Base-by-base conservation (phyloP, 2,113 vertebrate genomes). In the Peromyscus leucopus region DNA sequence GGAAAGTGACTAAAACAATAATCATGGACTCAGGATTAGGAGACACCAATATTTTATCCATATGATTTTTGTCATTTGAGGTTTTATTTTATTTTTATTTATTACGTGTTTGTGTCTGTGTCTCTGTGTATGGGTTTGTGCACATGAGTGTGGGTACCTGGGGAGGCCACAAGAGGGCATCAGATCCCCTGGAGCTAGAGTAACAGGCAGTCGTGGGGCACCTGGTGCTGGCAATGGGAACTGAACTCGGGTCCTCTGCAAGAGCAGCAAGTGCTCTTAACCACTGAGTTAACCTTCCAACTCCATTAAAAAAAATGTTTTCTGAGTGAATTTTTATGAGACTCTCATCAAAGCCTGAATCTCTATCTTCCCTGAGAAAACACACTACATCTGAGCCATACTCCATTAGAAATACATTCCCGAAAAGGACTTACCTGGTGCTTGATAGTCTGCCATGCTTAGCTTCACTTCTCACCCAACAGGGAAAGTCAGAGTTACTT, bases 271-370 rank as follows among this genome's bases (percentile, higher is more conserved):
- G 39, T 86, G 26, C 28, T 86, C 8, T 67, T 67, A 67, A 65
- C 82, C 59, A 63, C n/a, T 42, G 82, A 42, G 24, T 24, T 24
- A 67, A 11, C 42, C 36, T 46, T 13, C 63, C 19, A 69, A 28
- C 28, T 28, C 28, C 28, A 36, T 69, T 46, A 46, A 46, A 61
- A 63, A 63, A 42, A 42, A 6, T 85, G 42, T 33, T 86, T 91
- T 84, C 57, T 83, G 88, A 90, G 78, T 85, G 48, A 93, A 59
- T 89, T n/a, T 93, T 85, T 76, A 5, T 63, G 69, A 48, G 33
- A 76, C 28, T 33, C 26, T 84, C 88, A 24, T 91, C 8, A 67
- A 46, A 17, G 6, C n/a, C 46, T n/a, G 48, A 85, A 75, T 24
- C 5, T 74, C 80, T 59, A 22, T 10, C 46, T 89, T 93, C 80